These are phyloP conservation scores for Sebastes iracundus DNA, from an alignment of 2,797 vertebrate species.

Conservation along the genomic window DNA sequence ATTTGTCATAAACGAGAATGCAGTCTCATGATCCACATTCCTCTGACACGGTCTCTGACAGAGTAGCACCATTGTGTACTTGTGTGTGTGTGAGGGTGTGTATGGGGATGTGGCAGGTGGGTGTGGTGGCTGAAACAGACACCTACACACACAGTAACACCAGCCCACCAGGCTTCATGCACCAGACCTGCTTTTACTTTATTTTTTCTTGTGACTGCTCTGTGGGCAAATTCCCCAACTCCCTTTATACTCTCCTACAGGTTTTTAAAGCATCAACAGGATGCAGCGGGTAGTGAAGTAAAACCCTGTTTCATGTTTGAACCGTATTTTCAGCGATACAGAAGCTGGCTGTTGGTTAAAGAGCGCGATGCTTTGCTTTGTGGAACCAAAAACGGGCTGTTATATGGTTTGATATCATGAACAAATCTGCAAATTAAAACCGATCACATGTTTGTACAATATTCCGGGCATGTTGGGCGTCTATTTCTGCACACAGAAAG, in stretches of 20 bases:
- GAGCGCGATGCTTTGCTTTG: constrained; percentile 32
- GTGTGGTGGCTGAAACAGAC: constrained; percentile 63
- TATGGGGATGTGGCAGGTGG: constrained; percentile 59
- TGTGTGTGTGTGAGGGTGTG: constrained; percentile 13
- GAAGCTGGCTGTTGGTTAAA: background rate
- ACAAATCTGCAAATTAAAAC: constrained; percentile 11
- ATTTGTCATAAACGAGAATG: constrained; percentile 1
- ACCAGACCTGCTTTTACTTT: constrained; percentile 26
- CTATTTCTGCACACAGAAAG: constrained; percentile 19
- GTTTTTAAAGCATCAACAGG: constrained; percentile 25
- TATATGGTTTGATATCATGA: background rate
- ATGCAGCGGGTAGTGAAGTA: constrained; percentile 14
- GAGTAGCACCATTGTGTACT: background rate
- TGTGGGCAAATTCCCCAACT: constrained; percentile 16
- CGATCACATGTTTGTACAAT: constrained; percentile 10
- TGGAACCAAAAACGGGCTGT: constrained; percentile 1
- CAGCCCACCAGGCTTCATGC: constrained; percentile 12
- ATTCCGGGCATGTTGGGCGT: background rate
- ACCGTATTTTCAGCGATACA: constrained; percentile 14
- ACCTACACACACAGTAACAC: constrained; percentile 39
- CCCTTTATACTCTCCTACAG: constrained; percentile 21
- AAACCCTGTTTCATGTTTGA: constrained; percentile 31
- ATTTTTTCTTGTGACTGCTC: constrained; percentile 8
- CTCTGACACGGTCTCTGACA: background rate
- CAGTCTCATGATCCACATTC: constrained; percentile 19